Evolutionary conservation across 2,888 invertebrate genomes (phyloP).

Genomic region (Epicampocera succincta): DNA sequence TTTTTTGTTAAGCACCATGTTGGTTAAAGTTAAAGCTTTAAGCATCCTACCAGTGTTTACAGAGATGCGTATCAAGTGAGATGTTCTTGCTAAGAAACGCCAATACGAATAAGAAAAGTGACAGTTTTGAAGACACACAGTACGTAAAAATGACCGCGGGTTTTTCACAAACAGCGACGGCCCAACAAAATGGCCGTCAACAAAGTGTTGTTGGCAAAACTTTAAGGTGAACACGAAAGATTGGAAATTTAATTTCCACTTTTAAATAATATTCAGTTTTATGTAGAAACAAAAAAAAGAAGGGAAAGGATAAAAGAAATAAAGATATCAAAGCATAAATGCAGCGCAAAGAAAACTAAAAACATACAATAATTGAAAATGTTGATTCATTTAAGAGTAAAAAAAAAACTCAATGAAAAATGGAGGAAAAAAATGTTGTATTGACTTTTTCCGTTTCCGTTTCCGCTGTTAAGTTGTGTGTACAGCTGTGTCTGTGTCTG

Average conservation of each 20-base stretch:
- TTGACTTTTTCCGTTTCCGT: slow-evolving; percentile 68
- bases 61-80: slow-evolving; percentile 79
- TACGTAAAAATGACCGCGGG: slow-evolving; percentile 78
- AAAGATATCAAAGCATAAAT: slow-evolving; percentile 4
- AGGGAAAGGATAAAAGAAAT: slow-evolving; percentile 6
- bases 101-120: slow-evolving; percentile 65
- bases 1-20: slow-evolving; percentile 69
- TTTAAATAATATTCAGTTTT: slow-evolving; percentile 11
- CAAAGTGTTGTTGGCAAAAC: slow-evolving; percentile 60
- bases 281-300: neutral
- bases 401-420: slow-evolving; percentile 19
- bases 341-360: slow-evolving; percentile 6
- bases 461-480: slow-evolving; percentile 51
- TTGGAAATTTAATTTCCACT: neutral
- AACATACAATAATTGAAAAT: slow-evolving; percentile 7
- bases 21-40: slow-evolving; percentile 53
- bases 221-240: slow-evolving; percentile 53
- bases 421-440: slow-evolving; percentile 39
- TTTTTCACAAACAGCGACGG: slow-evolving; percentile 77
- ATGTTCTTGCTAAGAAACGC: slow-evolving; percentile 74
- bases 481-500: slow-evolving; percentile 16
- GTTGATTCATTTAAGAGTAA: neutral
- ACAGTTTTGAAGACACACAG: slow-evolving; percentile 62
- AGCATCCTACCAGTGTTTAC: slow-evolving; percentile 74
- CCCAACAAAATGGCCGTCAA: slow-evolving; percentile 72